Evolutionary conservation across 2,888 invertebrate species (phyloP).

Genomic region (Oligia fasciuncula): DNA sequence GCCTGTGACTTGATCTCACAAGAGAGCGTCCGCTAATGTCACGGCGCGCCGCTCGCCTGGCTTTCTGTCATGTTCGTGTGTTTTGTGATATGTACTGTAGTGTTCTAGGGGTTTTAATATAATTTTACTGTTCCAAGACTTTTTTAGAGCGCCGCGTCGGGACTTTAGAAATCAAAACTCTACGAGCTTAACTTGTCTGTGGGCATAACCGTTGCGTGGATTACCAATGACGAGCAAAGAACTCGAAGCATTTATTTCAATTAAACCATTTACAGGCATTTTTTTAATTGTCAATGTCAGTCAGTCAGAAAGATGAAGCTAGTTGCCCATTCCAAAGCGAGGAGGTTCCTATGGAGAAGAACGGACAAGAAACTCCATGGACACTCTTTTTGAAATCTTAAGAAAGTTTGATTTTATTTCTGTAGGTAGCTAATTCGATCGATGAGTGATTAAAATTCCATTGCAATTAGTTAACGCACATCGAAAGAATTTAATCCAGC

Average conservation of each 20-base stretch:
- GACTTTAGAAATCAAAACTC: background rate
- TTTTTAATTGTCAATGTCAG: background rate
- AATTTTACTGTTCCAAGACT: slow-evolving; percentile 18
- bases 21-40: slow-evolving; percentile 61
- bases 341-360: background rate
- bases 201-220: background rate
- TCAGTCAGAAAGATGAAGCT: background rate
- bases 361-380: background rate
- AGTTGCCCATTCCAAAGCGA: background rate
- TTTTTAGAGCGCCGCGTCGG: background rate
- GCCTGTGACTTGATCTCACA: slow-evolving; percentile 26
- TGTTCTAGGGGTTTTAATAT: slow-evolving; percentile 4
- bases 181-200: background rate
- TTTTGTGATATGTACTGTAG: slow-evolving; percentile 41
- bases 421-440: too few species aligned
- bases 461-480: background rate
- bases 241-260: background rate
- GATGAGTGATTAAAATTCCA: background rate
- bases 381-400: background rate
- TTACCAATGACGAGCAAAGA: background rate
- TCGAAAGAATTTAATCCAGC: background rate
- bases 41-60: slow-evolving; percentile 55
- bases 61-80: slow-evolving; percentile 41
- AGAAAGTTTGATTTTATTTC: background rate
- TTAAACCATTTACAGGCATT: background rate